Base-by-base conservation (phyloP, 92 coral and sea anemone genomes). In the Heliopora coerulea region DNA sequence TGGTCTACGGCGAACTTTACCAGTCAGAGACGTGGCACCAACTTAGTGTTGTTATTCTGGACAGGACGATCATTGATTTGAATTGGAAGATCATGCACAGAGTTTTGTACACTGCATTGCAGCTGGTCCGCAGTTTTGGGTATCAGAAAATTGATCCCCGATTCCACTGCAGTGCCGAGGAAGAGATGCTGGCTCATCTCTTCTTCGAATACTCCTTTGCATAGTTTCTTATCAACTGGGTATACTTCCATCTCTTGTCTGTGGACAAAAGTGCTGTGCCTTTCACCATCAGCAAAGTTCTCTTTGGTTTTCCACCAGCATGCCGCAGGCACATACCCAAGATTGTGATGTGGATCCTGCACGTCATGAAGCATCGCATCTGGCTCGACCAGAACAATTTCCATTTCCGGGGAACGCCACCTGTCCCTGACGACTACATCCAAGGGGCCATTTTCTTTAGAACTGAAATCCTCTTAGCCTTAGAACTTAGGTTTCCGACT, bases 271-370 rank as follows among this genome's bases (percentile, higher is more conserved):
- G 18, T 39, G 50, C 64, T 0, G 52, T 56, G 0, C 14, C 37
- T 3, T 44, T 81, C 10, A 10, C 49, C 12, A 31, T 44, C 0
- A 66, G 68, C 0, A 79, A 83, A 15, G 29, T 70, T 0, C 67
- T 83, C 19, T 83, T 83, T 59, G 84, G 84, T 0, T 64, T 83
- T 33, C 23, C 17, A 34, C 0, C 49, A 0, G 75, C 65, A 9
- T 62, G 64, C 18, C 24, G 62, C 0, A 15, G 31, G 0, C n/a
- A 1, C 0, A 27, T 64, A 0, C 88, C 72, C 0, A 58, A 49
- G 0, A 26, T 73, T 26, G 72, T 70, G 25, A n/a, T 23, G 12
- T 79, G 65, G 19, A 9, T 79, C 0, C 50, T 78, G 0, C 12
- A 30, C 21, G 49, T 60, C 0, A 56, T 37, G 0, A 79, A 61